phyloP scores from a whole-genome alignment of 1,140 invertebrate species.

The Streblospio benedicti region DNA sequence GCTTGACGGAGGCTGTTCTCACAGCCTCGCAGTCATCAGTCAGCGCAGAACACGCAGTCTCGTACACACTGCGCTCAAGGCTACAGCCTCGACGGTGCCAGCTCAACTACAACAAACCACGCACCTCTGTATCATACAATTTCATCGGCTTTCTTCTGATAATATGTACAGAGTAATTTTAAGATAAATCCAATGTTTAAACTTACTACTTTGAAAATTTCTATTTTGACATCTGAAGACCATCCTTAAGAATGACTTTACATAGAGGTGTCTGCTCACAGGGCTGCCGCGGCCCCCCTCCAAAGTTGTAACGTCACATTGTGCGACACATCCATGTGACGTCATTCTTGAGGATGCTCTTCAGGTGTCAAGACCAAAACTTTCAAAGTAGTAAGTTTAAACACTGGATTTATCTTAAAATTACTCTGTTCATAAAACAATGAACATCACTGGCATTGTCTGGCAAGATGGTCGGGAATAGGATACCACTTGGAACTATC shows the following conservation, averaged over 20 bases:
- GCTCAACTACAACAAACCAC: slow-evolving; percentile 42
- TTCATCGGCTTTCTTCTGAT: background rate
- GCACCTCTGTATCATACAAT: background rate
- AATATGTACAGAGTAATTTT: background rate
- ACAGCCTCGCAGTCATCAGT: slow-evolving; percentile 93
- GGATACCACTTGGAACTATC: background rate
- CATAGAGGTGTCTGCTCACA: slow-evolving; percentile 1
- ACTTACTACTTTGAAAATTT: background rate
- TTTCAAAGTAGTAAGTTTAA: background rate
- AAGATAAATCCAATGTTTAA: background rate
- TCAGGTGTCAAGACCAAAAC: background rate
- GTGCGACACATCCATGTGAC: too few species aligned
- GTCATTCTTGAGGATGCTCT: too few species aligned
- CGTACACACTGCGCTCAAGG: slow-evolving; percentile 68
- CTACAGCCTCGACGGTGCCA: slow-evolving; percentile 71
- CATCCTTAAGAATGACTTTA: background rate
- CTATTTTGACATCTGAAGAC: background rate
- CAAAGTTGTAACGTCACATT: too few species aligned
- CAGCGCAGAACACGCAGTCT: slow-evolving; percentile 69
- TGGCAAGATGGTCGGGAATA: background rate
- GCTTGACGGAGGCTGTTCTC: slow-evolving; percentile 69
- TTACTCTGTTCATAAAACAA: background rate
- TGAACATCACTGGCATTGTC: background rate
- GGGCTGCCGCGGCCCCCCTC: background rate
- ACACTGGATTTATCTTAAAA: background rate